These are phyloP conservation scores for Graptemys geographica DNA, from an alignment of 2,797 vertebrate genomes.

Conservation along the genomic window DNA sequence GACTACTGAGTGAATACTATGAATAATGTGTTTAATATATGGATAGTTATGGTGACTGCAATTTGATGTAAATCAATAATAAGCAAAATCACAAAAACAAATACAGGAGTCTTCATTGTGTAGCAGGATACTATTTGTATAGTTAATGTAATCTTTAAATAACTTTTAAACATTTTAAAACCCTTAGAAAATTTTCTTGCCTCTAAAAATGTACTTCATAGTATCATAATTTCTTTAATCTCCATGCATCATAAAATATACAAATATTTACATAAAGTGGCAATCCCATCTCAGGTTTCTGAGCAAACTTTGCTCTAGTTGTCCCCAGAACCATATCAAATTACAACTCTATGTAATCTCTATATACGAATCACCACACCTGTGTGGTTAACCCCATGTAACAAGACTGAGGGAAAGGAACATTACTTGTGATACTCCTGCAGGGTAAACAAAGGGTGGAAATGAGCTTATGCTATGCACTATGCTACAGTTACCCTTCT, in stretches of 20 bases:
- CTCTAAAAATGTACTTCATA: neutral
- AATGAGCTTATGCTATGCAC: slow-evolving; percentile 42
- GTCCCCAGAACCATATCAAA: slow-evolving; percentile 16
- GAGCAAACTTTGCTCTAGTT: neutral
- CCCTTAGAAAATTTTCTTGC: slow-evolving; percentile 9
- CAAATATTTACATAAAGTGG: slow-evolving; percentile 38
- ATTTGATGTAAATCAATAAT: neutral
- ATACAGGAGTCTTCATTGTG: neutral
- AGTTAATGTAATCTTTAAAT: slow-evolving; percentile 1
- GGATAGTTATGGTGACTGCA: neutral
- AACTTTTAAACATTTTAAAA: slow-evolving; percentile 13
- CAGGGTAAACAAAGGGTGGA: slow-evolving; percentile 32
- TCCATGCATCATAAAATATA: slow-evolving; percentile 35
- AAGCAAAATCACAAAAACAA: neutral
- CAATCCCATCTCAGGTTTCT: slow-evolving; percentile 32
- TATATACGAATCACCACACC: neutral
- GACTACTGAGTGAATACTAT: neutral
- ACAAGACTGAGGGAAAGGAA: slow-evolving; percentile 7
- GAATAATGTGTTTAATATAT: neutral
- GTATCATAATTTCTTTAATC: slow-evolving; percentile 11
- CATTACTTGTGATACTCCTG: slow-evolving; percentile 4
- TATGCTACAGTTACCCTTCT: neutral
- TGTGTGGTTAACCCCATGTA: slow-evolving; percentile 26
- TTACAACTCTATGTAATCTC: neutral
- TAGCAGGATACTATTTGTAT: slow-evolving; percentile 8